Conservation (phyloP, 2,888 invertebrate species). For the Nomada fabriciana region DNA sequence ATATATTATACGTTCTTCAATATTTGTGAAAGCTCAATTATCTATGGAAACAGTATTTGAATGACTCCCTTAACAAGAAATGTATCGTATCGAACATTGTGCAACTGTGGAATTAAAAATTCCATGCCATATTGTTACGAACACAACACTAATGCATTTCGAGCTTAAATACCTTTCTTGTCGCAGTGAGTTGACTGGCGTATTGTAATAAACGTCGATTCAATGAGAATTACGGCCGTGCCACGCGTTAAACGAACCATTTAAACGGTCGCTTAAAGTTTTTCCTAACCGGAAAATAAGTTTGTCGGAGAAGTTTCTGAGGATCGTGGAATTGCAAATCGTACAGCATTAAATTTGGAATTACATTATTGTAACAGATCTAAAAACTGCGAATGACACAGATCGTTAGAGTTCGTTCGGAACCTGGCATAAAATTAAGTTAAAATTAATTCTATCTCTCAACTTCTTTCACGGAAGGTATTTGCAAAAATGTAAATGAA, state of each 20-base stretch:
- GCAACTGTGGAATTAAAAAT: background rate
- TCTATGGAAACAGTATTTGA: too few relatives aligned
- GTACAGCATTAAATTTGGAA: background rate
- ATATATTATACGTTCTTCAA: too few relatives aligned
- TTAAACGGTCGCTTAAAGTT: constrained; percentile 5
- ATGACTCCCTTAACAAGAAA: background rate
- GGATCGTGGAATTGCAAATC: constrained; percentile 2
- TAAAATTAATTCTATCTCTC: background rate
- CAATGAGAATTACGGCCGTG: background rate
- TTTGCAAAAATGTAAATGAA: too few relatives aligned
- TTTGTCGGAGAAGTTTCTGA: background rate
- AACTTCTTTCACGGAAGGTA: too few relatives aligned
- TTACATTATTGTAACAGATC: constrained; percentile 13
- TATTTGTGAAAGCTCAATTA: too few relatives aligned
- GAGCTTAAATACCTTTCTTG: background rate
- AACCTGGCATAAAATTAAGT: background rate
- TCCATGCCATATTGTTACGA: background rate
- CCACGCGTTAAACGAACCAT: constrained; percentile 15
- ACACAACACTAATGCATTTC: background rate
- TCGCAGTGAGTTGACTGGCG: background rate
- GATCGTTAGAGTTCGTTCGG: background rate
- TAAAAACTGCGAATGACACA: background rate
- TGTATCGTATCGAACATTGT: background rate
- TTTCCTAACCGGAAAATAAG: background rate
- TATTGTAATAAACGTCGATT: constrained; percentile 1